Evolutionary conservation across 2,888 invertebrate genomes (phyloP).

Genomic region (Listrodromus nycthemerus): DNA sequence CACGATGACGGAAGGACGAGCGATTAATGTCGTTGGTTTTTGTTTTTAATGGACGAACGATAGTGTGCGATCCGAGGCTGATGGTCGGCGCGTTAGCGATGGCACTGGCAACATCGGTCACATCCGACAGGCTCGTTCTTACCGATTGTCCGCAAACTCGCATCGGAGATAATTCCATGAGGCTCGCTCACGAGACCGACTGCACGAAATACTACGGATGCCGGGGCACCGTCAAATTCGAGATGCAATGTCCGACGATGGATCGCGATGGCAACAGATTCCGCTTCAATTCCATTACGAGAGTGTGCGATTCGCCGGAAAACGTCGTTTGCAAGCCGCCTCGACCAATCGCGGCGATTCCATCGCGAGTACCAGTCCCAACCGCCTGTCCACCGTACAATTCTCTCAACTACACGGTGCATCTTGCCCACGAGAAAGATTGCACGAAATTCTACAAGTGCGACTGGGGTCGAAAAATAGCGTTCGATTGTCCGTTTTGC

Average conservation of each 20-base stretch:
- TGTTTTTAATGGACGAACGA: not conserved
- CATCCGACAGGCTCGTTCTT: not conserved
- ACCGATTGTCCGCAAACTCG: slow-evolving; percentile 66
- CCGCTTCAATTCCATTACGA: slow-evolving; percentile 66
- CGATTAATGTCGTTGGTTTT: not conserved
- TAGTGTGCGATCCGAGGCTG: slow-evolving; percentile 29
- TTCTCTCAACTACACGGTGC: slow-evolving; percentile 25
- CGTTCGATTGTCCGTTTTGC: slow-evolving; percentile 53
- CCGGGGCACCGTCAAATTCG: slow-evolving; percentile 2
- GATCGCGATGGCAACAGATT: slow-evolving; percentile 36
- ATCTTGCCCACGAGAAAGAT: slow-evolving; percentile 38
- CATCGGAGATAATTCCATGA: not conserved
- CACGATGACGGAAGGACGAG: no score
- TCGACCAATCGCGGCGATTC: not conserved
- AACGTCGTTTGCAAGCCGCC: slow-evolving; percentile 67
- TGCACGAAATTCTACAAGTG: slow-evolving; percentile 52
- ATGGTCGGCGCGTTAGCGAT: not conserved
- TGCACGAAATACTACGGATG: slow-evolving; percentile 50
- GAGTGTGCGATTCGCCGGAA: slow-evolving; percentile 73
- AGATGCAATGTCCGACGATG: slow-evolving; percentile 59
- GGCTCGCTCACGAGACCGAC: slow-evolving; percentile 31
- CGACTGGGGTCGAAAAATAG: slow-evolving; percentile 16
- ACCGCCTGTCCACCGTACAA: slow-evolving; percentile 54
- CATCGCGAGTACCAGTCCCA: slow-evolving; percentile 29
- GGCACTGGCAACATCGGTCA: slow-evolving; percentile 1